These are phyloP conservation scores for Lobophora halterata DNA, from an alignment of 2,888 invertebrate genomes.

Conservation along the genomic window DNA sequence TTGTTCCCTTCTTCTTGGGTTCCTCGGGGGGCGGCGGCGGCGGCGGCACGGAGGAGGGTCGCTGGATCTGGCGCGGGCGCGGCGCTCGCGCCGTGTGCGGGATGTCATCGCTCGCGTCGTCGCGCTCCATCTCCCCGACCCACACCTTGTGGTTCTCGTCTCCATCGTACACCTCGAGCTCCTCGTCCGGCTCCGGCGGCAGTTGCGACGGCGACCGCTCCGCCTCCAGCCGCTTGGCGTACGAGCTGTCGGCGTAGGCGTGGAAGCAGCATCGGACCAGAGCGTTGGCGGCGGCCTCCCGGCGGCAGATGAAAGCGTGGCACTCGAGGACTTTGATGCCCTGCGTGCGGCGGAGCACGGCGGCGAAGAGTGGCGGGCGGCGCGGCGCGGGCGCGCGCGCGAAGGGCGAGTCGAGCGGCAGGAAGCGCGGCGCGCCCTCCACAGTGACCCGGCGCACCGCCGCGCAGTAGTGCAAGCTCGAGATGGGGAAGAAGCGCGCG, in stretches of 20 bases:
- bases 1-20: conserved; percentile 80
- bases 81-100: conserved; percentile 83
- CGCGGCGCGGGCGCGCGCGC: conserved; percentile 94
- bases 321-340: conserved; percentile 99
- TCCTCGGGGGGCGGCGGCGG: conserved; percentile 88
- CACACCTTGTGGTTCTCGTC: conserved; percentile 97
- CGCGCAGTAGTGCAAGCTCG: conserved; percentile 96
- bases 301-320: conserved; percentile 98
- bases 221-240: conserved; percentile 90
- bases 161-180: conserved; percentile 92
- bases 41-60: conserved; percentile 91
- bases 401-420: conserved; percentile 97
- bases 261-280: conserved; percentile 98
- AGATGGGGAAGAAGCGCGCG: conserved; percentile 97
- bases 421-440: conserved; percentile 90
- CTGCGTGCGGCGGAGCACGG: conserved; percentile 95
- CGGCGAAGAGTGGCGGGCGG: conserved; percentile 98
- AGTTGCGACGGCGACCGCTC: conserved; percentile 72
- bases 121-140: conserved; percentile 90
- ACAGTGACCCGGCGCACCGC: conserved; percentile 93
- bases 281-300: conserved; percentile 98
- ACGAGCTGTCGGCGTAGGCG: conserved; percentile 97
- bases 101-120: conserved; percentile 86
- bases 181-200: conserved; percentile 82
- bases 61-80: conserved; percentile 89